Conservation (phyloP, 1,140 invertebrate genomes). For the Heliconius hermathena region DNA sequence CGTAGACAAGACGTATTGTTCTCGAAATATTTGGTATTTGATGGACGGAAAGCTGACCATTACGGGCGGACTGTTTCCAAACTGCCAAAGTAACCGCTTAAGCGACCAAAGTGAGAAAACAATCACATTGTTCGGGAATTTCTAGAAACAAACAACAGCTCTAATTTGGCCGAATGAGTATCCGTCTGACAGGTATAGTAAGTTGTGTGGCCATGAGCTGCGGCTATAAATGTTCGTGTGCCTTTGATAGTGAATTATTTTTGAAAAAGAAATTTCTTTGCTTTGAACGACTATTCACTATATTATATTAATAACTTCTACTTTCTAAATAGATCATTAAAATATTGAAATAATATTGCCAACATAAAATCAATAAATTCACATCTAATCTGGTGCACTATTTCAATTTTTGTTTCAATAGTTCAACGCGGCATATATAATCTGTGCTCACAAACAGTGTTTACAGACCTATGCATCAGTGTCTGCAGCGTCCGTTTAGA, state of each 20-base stretch:
- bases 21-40: constrained; percentile 60
- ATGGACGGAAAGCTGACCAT: constrained; percentile 71
- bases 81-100: constrained; percentile 70
- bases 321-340: neutral
- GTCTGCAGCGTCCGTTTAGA: constrained; percentile 39
- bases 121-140: constrained; percentile 71
- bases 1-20: constrained; percentile 54
- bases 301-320: neutral
- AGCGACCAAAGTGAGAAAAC: constrained; percentile 63
- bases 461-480: constrained; percentile 52
- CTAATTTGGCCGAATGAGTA: constrained; percentile 64
- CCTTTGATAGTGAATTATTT: neutral
- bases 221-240: neutral
- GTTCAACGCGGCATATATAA: neutral
- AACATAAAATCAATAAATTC: neutral
- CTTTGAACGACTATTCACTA: no score
- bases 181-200: constrained; percentile 3
- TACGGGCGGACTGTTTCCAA: constrained; percentile 58
- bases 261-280: no score
- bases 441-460: constrained; percentile 28
- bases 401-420: constrained; percentile 13
- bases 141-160: constrained; percentile 60
- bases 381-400: neutral
- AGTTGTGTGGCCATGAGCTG: neutral
- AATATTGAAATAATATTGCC: neutral